Conservation (phyloP, 1,140 invertebrate species). For the Drosophila nigrodunni region DNA sequence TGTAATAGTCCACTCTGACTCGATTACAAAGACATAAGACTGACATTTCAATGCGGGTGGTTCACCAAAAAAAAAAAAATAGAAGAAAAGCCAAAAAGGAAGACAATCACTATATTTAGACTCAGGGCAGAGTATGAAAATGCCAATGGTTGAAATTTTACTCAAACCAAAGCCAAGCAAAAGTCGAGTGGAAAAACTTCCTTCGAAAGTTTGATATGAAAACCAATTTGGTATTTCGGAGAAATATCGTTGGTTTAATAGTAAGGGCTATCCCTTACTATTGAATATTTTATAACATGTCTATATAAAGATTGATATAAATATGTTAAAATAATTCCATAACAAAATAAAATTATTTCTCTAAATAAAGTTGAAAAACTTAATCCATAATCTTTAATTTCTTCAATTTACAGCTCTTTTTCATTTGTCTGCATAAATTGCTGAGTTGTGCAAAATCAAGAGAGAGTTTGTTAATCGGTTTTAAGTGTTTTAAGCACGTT, state of each 20-base stretch:
- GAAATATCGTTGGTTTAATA: too few relatives aligned
- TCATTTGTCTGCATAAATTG: not conserved
- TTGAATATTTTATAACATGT: not conserved
- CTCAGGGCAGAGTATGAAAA: not conserved
- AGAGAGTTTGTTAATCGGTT: slow-evolving; percentile 38
- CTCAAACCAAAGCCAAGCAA: not conserved
- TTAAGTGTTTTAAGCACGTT: slow-evolving; percentile 44
- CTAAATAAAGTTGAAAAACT: not conserved
- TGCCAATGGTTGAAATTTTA: not conserved
- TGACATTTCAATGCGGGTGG: slow-evolving; percentile 4
- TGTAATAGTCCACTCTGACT: slow-evolving; percentile 51
- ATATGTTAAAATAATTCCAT: too few relatives aligned
- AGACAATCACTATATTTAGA: slow-evolving; percentile 9
- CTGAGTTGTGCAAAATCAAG: not conserved
- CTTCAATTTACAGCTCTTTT: not conserved
- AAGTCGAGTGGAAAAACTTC: too few relatives aligned
- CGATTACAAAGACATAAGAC: slow-evolving; percentile 12
- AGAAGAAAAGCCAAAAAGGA: too few relatives aligned
- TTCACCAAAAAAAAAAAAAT: not conserved
- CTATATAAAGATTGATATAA: too few relatives aligned
- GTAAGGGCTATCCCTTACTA: too few relatives aligned
- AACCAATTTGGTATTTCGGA: too few relatives aligned
- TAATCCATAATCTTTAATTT: not conserved
- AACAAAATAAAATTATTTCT: too few relatives aligned
- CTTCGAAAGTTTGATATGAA: too few relatives aligned